These are phyloP conservation scores for Ostrea denselamellosa DNA, from an alignment of 1,140 invertebrate genomes.

Conservation along the genomic window DNA sequence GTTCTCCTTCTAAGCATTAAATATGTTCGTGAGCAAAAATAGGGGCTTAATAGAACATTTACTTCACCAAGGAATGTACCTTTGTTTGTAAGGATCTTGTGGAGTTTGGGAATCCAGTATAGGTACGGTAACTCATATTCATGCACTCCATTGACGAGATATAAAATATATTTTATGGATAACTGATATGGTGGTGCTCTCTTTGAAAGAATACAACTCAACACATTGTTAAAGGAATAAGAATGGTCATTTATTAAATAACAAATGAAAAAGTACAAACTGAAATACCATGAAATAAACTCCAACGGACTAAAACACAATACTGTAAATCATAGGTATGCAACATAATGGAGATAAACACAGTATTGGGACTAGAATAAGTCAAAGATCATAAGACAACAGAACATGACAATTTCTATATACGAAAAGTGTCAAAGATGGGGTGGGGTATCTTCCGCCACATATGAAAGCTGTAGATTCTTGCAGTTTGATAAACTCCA, in stretches of 20 bases:
- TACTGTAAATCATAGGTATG: not conserved
- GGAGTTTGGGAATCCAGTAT: too few species aligned
- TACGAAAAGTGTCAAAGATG: conserved; percentile 6
- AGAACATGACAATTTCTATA: too few species aligned
- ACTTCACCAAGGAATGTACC: too few species aligned
- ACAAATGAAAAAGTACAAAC: not conserved
- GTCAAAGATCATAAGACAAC: too few species aligned
- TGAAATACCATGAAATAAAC: not conserved
- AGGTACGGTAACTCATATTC: too few species aligned
- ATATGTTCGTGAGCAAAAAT: too few species aligned
- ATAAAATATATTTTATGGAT: not conserved
- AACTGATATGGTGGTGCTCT: not conserved
- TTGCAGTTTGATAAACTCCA: not conserved
- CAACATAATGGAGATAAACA: not conserved
- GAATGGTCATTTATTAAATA: not conserved
- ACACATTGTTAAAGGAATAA: not conserved
- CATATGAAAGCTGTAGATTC: not conserved
- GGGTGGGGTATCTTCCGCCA: conserved; percentile 3
- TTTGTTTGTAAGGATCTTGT: too few species aligned
- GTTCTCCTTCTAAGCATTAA: too few species aligned
- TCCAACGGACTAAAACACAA: not conserved
- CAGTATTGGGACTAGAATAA: not conserved
- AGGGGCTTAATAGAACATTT: too few species aligned
- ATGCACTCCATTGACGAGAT: too few species aligned
- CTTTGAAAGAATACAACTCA: not conserved